These are phyloP conservation scores for Myripristis murdjan DNA, from an alignment of 2,797 vertebrate species.

Conservation along the genomic window DNA sequence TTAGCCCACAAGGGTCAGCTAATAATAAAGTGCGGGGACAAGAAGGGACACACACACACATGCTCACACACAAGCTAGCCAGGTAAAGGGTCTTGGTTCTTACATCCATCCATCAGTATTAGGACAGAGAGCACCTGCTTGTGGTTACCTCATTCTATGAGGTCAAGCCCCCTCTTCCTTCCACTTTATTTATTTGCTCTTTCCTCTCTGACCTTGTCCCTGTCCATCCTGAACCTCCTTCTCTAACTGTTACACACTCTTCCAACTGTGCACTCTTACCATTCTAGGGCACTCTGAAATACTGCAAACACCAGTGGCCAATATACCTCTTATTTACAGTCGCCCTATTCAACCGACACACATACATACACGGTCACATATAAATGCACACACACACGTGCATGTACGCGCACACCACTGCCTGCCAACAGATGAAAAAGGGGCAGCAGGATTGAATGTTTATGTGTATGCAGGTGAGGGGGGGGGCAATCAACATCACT, in stretches of 20 bases:
- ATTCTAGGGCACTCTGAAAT: constrained; percentile 4
- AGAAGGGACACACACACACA: constrained; percentile 10
- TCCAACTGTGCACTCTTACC: neutral
- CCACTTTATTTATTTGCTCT: constrained; percentile 32
- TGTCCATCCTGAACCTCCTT: neutral
- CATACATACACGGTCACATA: constrained; percentile 16
- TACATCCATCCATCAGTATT: constrained; percentile 32
- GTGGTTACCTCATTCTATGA: constrained; percentile 42
- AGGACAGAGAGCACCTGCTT: constrained; percentile 36
- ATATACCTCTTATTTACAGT: constrained; percentile 7
- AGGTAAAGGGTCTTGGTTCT: constrained; percentile 31
- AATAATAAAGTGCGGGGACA: constrained; percentile 48
- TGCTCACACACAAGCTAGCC: constrained; percentile 1
- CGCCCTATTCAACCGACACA: constrained; percentile 20
- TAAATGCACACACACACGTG: constrained; percentile 23
- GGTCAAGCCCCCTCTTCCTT: constrained; percentile 32
- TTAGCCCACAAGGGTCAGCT: constrained; percentile 40
- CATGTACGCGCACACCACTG: too few relatives aligned
- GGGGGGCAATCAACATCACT: constrained; percentile 57
- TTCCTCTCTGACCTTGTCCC: constrained; percentile 30
- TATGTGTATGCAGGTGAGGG: constrained; percentile 49
- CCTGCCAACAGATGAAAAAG: constrained; percentile 27
- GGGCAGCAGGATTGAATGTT: constrained; percentile 38
- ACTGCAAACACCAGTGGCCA: neutral
- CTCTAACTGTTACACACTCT: constrained; percentile 5